phyloP scores from a whole-genome alignment of 2,113 vertebrate genomes.

The Phrynosoma platyrhinos region DNA sequence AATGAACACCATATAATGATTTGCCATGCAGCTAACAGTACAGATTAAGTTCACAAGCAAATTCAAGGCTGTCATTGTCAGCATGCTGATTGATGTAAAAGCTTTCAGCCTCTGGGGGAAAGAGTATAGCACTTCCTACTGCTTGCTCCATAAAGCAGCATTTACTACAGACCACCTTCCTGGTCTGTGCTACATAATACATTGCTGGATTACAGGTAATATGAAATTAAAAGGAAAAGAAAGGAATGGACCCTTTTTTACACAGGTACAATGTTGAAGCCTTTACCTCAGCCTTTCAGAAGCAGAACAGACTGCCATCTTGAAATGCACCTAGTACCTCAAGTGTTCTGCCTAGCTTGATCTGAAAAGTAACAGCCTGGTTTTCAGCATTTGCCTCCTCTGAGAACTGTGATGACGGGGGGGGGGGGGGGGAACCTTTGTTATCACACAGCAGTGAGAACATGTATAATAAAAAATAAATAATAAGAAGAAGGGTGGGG shows the following conservation, averaged over 20 bases:
- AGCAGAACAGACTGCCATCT: slow-evolving; percentile 66
- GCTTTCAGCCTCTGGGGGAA: slow-evolving; percentile 71
- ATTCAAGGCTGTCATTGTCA: slow-evolving; percentile 67
- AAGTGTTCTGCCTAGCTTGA: slow-evolving; percentile 61
- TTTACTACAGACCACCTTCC: slow-evolving; percentile 73
- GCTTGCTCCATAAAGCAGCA: slow-evolving; percentile 75
- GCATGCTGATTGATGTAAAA: slow-evolving; percentile 77
- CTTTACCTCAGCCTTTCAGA: slow-evolving; percentile 59
- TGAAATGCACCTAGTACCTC: slow-evolving; percentile 51
- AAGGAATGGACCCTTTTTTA: slow-evolving; percentile 68
- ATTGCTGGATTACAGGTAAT: slow-evolving; percentile 70
- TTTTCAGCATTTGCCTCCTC: slow-evolving; percentile 46
- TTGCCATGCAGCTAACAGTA: slow-evolving; percentile 67
- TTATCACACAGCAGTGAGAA: slow-evolving; percentile 27
- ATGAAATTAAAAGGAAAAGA: slow-evolving; percentile 73
- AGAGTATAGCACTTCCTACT: slow-evolving; percentile 74
- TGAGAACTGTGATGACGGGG: slow-evolving; percentile 49
- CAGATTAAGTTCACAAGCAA: slow-evolving; percentile 71
- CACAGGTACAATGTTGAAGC: slow-evolving; percentile 66
- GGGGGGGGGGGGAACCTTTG: too few relatives aligned
- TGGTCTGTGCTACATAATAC: slow-evolving; percentile 72
- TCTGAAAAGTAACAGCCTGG: slow-evolving; percentile 64
- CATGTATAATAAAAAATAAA: slow-evolving; percentile 8
- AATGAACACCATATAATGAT: slow-evolving; percentile 71
- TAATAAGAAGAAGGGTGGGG: slow-evolving; percentile 57